These are phyloP conservation scores for Zingel zingel DNA, from an alignment of 2,113 vertebrate species.

Conservation along the genomic window DNA sequence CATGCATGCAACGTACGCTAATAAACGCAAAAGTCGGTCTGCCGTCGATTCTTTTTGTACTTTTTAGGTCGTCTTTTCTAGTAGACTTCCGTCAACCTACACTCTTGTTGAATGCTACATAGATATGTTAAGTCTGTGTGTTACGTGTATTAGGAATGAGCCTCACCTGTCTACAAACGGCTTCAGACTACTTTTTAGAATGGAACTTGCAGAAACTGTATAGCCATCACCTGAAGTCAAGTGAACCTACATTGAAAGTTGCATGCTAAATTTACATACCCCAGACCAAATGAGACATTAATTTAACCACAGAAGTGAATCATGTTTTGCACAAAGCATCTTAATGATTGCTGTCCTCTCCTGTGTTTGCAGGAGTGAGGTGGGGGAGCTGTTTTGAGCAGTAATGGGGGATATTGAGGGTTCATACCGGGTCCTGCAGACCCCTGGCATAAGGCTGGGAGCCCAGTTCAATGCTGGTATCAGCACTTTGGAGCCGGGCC, in stretches of 20 bases:
- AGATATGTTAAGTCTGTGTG: neutral
- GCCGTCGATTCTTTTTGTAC: neutral
- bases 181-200: neutral
- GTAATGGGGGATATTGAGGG: conserved; percentile 96
- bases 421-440: conserved; percentile 91
- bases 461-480: conserved; percentile 86
- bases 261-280: neutral
- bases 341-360: neutral
- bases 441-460: conserved; percentile 90
- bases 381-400: conserved; percentile 51
- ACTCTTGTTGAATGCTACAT: neutral
- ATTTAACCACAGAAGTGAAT: neutral
- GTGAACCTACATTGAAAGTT: neutral
- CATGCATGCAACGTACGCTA: neutral
- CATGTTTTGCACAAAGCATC: neutral
- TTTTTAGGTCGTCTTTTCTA: neutral
- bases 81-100: neutral
- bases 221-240: neutral
- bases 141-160: conserved; percentile 4
- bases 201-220: neutral
- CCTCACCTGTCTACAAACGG: neutral
- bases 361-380: conserved; percentile 65
- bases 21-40: neutral
- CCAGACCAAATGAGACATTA: neutral
- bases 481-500: conserved; percentile 93